These are phyloP conservation scores for Fregetta grallaria DNA, from an alignment of 2,113 vertebrate species.

Conservation along the genomic window DNA sequence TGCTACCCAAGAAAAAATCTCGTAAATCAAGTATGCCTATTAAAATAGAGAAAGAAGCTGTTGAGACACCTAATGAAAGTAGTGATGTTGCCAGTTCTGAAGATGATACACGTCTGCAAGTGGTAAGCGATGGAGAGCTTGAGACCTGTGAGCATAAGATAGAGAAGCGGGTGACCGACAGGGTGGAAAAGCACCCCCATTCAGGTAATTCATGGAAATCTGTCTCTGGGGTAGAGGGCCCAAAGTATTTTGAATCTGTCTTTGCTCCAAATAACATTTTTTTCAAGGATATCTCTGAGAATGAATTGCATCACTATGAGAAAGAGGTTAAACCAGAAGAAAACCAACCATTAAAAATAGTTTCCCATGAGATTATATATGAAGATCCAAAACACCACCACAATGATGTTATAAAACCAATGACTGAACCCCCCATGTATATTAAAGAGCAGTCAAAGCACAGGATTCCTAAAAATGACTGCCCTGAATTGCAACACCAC, in stretches of 20 bases:
- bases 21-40: slow-evolving; percentile 98
- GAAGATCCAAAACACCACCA: slow-evolving; percentile 60
- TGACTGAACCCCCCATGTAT: slow-evolving; percentile 57
- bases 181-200: slow-evolving; percentile 50
- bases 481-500: slow-evolving; percentile 75
- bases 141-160: slow-evolving; percentile 68
- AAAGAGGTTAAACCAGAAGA: slow-evolving; percentile 65
- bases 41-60: slow-evolving; percentile 92
- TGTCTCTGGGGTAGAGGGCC: slow-evolving; percentile 56
- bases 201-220: slow-evolving; percentile 58
- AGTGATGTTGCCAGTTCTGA: slow-evolving; percentile 80
- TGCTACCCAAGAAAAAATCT: slow-evolving; percentile 96
- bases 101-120: slow-evolving; percentile 75
- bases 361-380: slow-evolving; percentile 55
- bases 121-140: slow-evolving; percentile 71
- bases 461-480: slow-evolving; percentile 71
- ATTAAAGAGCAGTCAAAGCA: slow-evolving; percentile 68
- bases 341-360: slow-evolving; percentile 50
- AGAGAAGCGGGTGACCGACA: slow-evolving; percentile 18
- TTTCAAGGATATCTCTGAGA: slow-evolving; percentile 63
- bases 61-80: slow-evolving; percentile 73
- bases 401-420: slow-evolving; percentile 55
- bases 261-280: slow-evolving; percentile 39
- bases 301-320: slow-evolving; percentile 50
- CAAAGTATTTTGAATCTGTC: slow-evolving; percentile 56